These are phyloP conservation scores for Microcaecilia unicolor DNA, from an alignment of 2,797 vertebrate species.

Conservation along the genomic window DNA sequence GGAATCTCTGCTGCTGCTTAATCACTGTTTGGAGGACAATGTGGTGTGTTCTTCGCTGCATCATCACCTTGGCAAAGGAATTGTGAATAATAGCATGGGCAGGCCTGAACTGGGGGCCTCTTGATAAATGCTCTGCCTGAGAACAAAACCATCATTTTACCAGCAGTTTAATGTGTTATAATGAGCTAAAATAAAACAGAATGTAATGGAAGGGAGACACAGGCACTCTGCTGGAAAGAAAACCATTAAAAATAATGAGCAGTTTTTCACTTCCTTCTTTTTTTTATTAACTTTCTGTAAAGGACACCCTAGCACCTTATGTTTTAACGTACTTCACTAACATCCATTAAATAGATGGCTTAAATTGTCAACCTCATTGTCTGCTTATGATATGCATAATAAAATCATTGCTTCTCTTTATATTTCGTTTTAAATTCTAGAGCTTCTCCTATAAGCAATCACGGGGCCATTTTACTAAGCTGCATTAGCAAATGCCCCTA, in stretches of 20 bases:
- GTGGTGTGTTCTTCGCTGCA: slow-evolving; percentile 24
- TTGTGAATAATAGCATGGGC: slow-evolving; percentile 25
- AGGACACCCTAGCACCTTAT: slow-evolving; percentile 48
- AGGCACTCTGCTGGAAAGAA: slow-evolving; percentile 66
- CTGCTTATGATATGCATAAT: slow-evolving; percentile 12
- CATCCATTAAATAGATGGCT: slow-evolving; percentile 37
- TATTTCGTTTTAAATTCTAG: not conserved
- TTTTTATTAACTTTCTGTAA: slow-evolving; percentile 61
- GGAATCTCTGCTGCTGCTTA: not conserved
- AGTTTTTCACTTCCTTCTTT: slow-evolving; percentile 57
- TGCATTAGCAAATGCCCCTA: too few relatives aligned
- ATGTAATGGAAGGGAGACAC: slow-evolving; percentile 56
- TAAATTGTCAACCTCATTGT: slow-evolving; percentile 12
- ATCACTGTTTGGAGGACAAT: not conserved
- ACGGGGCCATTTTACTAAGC: too few relatives aligned
- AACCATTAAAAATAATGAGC: slow-evolving; percentile 85
- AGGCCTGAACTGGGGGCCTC: slow-evolving; percentile 24
- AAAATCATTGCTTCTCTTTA: not conserved
- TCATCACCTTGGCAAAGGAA: slow-evolving; percentile 30
- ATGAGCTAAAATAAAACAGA: slow-evolving; percentile 58
- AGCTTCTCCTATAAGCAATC: too few relatives aligned
- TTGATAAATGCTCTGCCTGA: slow-evolving; percentile 44
- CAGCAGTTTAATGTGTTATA: slow-evolving; percentile 41
- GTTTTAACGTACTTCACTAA: slow-evolving; percentile 44
- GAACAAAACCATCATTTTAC: slow-evolving; percentile 76